A percentile compares a stretch with the other conserved stretches of the same genome.
Conservation (phyloP, 2,113 vertebrate species). For the Holacanthus passer region DNA sequence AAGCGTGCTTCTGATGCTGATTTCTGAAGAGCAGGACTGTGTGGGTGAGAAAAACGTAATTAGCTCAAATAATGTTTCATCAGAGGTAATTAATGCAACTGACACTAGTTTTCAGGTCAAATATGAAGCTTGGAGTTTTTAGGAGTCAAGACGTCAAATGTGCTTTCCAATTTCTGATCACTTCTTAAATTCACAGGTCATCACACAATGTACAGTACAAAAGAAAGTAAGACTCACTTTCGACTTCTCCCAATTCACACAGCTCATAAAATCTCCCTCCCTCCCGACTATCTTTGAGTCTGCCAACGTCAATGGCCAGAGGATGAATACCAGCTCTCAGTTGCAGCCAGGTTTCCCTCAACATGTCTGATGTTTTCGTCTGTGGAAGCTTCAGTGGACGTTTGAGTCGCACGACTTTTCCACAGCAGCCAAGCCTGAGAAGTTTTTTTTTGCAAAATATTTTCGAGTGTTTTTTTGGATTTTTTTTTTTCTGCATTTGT, state of each 20-base stretch:
- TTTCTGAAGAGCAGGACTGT: conserved; percentile 13
- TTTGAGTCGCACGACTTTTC: background rate
- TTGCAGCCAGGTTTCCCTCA: background rate
- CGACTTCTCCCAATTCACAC: background rate
- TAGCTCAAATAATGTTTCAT: conserved; percentile 35
- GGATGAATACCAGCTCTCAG: background rate
- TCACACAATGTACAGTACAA: background rate
- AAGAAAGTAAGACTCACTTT: background rate
- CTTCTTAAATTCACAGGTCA: background rate
- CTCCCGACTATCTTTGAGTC: background rate
- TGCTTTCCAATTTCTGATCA: too few species aligned
- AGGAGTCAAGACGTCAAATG: too few species aligned
- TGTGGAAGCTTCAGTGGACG: background rate
- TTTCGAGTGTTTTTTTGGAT: background rate
- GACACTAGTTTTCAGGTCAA: background rate
- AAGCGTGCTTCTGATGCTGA: background rate
- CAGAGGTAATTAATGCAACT: background rate
- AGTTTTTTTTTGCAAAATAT: background rate
- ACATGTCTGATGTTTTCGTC: background rate
- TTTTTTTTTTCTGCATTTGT: background rate
- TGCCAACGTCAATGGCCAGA: background rate
- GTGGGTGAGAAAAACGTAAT: conserved; percentile 21
- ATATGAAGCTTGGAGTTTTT: conserved; percentile 10
- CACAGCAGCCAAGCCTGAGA: background rate
- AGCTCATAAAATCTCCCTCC: background rate